phyloP scores from a whole-genome alignment of 2,888 invertebrate genomes.

The Priocnemis perturbator region DNA sequence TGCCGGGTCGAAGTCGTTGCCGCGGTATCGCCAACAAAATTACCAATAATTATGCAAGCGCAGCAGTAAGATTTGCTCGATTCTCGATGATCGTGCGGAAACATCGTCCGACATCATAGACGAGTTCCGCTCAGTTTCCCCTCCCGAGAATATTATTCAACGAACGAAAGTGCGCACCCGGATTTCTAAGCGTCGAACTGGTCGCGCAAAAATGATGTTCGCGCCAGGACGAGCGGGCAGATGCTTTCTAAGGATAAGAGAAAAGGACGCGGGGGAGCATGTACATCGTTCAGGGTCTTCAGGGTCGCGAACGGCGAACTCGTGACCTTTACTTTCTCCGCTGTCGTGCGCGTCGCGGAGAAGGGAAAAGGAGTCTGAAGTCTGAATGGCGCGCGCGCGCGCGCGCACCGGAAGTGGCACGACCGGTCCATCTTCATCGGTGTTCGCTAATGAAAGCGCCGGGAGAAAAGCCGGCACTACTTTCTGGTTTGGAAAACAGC shows the following conservation, averaged over 20 bases:
- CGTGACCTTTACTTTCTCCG: slow-evolving; percentile 67
- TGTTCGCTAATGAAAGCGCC: neutral
- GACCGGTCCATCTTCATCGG: slow-evolving; percentile 22
- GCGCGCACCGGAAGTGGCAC: slow-evolving; percentile 41
- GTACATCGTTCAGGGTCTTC: slow-evolving; percentile 53
- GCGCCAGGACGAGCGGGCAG: slow-evolving; percentile 31
- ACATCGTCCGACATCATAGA: too few species aligned
- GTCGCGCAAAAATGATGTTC: neutral
- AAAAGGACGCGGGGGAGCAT: slow-evolving; percentile 44
- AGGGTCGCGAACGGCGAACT: slow-evolving; percentile 63
- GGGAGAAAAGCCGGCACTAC: neutral
- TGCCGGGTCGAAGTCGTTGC: too few species aligned
- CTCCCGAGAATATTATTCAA: too few species aligned
- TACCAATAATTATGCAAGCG: too few species aligned
- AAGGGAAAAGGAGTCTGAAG: slow-evolving; percentile 11
- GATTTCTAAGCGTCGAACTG: too few species aligned
- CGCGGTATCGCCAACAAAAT: too few species aligned
- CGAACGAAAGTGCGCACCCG: too few species aligned
- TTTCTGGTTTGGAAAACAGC: slow-evolving; percentile 9
- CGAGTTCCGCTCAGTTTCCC: neutral
- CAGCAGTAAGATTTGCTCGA: too few species aligned
- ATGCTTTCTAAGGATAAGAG: slow-evolving; percentile 67
- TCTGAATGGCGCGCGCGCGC: too few species aligned
- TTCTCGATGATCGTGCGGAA: too few species aligned
- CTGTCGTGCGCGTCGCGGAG: slow-evolving; percentile 11